Percentiles rank a stretch among this genome's conserved stretches.
These are phyloP conservation scores for Orchestes rusci DNA, from an alignment of 2,888 invertebrate species.

Conservation along the genomic window DNA sequence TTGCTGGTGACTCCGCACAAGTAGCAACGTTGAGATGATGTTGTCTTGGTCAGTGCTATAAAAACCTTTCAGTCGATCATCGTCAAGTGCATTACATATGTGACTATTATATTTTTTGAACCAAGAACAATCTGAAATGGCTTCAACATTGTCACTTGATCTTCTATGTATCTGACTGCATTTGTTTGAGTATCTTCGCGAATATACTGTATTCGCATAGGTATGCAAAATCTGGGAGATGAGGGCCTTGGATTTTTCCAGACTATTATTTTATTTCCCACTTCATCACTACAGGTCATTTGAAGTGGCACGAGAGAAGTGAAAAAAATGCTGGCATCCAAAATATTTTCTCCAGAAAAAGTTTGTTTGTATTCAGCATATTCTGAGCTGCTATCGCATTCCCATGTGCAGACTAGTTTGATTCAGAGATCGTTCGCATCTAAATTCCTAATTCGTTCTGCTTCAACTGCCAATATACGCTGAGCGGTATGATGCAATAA, in stretches of 20 bases:
- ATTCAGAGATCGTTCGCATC: no score
- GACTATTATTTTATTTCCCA: background rate
- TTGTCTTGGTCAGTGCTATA: background rate
- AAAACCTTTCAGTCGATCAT: conserved; percentile 9
- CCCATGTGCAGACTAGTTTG: background rate
- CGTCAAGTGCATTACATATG: background rate
- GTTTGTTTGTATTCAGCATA: conserved; percentile 4
- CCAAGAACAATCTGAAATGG: conserved; percentile 1
- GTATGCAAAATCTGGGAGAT: background rate
- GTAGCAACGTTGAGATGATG: conserved; percentile 8
- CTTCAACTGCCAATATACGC: conserved; percentile 6
- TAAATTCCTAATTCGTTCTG: conserved; percentile 1
- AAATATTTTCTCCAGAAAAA: conserved; percentile 1
- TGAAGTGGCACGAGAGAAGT: background rate
- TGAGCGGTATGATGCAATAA: conserved; percentile 7
- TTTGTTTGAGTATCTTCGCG: background rate
- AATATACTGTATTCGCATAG: conserved; percentile 5
- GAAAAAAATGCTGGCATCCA: background rate
- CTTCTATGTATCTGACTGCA: conserved; percentile 8
- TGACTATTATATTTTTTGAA: background rate
- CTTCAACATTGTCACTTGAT: background rate
- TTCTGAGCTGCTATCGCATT: background rate
- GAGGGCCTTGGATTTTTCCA: background rate
- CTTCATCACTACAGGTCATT: background rate
- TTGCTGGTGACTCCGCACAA: conserved; percentile 9